Base-by-base conservation (phyloP, 2,888 invertebrate species). In the Pardosa pseudoannulata region DNA sequence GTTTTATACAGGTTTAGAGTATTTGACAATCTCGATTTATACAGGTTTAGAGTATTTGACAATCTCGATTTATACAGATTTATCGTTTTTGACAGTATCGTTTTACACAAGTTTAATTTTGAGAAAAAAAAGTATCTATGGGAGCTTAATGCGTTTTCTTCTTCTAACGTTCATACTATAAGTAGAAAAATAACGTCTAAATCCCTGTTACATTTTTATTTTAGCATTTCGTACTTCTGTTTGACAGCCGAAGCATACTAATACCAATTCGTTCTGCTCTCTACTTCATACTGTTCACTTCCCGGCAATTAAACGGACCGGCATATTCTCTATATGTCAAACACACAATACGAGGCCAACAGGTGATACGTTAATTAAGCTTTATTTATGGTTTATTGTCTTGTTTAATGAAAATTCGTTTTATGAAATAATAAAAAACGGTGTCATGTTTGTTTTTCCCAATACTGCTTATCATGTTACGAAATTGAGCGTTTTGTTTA, bases 321-420 rank as follows among this genome's bases (percentile, higher is more conserved):
- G 2, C 2, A 46, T 13, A 2, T 13, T 6, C 46, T 9, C 46
- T 46, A 16, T 46, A 46, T 16, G 46, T 46, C 46, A 46, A 46
- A 46, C 46, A 16, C 16, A 46, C 46, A 46, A 46, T 46, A 16
- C 46, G 7, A 46, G 46, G 46, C 7, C 46, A 46, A 46, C 46
- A 46, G 46, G 46, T 46, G 46, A 46, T 46, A 46, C 5, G 46
- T 16, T 46, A 46, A 46, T 46, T 46, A 46, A 46, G 73, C 68
- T 68, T 81, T 81, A 81, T 81, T 81, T 81, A 81, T 81, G 74
- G 67, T 36, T 67, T 73, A 81, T 74, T 81, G 81, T 81, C 46
- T 46, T 46, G 46, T 16, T 46, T 16, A 46, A 46, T 46, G 46
- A 46, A 46, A 36, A 46, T 46, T 46, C n/a, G 16, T 46, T 46